Evolutionary conservation across 2,888 invertebrate genomes (phyloP).

Genomic region (Aspidapion aeneum): DNA sequence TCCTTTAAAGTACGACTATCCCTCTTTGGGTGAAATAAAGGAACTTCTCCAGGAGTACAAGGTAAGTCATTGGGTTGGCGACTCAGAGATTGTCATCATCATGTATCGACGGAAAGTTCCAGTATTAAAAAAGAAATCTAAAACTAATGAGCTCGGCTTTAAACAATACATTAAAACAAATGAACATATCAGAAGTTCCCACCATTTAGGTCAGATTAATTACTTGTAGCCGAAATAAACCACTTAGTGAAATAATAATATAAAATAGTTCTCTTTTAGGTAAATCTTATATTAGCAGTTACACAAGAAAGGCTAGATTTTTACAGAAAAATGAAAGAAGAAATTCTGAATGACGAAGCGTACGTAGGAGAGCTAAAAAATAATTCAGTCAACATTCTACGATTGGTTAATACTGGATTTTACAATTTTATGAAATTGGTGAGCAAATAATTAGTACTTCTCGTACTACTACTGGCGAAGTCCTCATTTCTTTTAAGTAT

Average conservation of each 20-base stretch:
- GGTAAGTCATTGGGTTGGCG: no score
- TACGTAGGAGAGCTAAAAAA: slow-evolving; percentile 74
- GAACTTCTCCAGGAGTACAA: slow-evolving; percentile 35
- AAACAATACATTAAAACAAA: no score
- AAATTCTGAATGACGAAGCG: slow-evolving; percentile 67
- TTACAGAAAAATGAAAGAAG: slow-evolving; percentile 62
- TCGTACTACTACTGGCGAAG: no score
- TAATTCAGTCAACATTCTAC: slow-evolving; percentile 84
- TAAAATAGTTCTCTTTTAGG: slow-evolving; percentile 54
- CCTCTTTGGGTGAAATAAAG: slow-evolving; percentile 51
- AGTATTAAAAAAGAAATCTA: no score
- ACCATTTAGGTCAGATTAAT: no score
- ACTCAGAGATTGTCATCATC: neutral
- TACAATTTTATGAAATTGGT: slow-evolving; percentile 46
- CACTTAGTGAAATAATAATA: no score
- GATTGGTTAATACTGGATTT: slow-evolving; percentile 62
- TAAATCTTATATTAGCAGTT: slow-evolving; percentile 86
- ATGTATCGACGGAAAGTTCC: no score
- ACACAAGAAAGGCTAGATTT: slow-evolving; percentile 64
- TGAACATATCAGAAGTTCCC: no score
- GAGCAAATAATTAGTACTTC: slow-evolving; percentile 85
- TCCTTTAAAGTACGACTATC: slow-evolving; percentile 65
- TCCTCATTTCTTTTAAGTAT: no score
- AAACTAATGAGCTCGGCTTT: no score
- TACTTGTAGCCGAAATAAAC: no score